phyloP scores from a whole-genome alignment of 2,888 invertebrate species.

The Nomada fabriciana region DNA sequence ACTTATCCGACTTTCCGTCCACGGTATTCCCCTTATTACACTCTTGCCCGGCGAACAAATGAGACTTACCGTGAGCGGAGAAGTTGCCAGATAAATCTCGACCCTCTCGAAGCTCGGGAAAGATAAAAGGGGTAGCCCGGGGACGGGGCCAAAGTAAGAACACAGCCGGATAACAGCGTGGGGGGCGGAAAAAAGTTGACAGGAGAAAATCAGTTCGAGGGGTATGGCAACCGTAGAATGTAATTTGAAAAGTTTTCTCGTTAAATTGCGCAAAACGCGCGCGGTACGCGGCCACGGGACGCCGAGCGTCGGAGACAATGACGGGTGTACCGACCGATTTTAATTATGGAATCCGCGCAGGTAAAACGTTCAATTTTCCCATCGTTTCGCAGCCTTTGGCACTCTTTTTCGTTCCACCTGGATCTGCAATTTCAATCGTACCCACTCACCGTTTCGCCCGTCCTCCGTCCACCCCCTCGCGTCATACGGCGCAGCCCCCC shows the following conservation, averaged over 20 bases:
- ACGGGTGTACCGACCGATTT: constrained; percentile 69
- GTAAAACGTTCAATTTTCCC: constrained; percentile 72
- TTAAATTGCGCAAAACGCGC: constrained; percentile 78
- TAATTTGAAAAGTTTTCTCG: constrained; percentile 83
- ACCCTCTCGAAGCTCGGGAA: not conserved
- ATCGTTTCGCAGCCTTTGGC: constrained; percentile 59
- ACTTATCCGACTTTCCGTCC: constrained; percentile 7
- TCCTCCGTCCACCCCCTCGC: not conserved
- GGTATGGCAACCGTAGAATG: constrained; percentile 60
- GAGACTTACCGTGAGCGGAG: constrained; percentile 49
- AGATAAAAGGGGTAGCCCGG: not conserved
- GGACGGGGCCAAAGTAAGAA: not conserved
- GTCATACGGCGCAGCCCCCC: constrained; percentile 11
- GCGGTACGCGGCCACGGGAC: constrained; percentile 47
- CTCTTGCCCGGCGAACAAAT: constrained; percentile 25
- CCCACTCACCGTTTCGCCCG: constrained; percentile 14
- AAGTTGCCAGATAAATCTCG: constrained; percentile 25
- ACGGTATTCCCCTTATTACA: constrained; percentile 38
- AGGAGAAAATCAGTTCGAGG: constrained; percentile 9
- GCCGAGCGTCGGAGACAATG: constrained; percentile 57
- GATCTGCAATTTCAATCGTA: constrained; percentile 62
- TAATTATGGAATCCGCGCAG: constrained; percentile 78
- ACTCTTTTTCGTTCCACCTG: constrained; percentile 46
- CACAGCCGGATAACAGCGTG: constrained; percentile 5
- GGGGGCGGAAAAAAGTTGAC: constrained; percentile 11